Conservation (phyloP, 2,888 invertebrate species). For the Aphodius granarius region DNA sequence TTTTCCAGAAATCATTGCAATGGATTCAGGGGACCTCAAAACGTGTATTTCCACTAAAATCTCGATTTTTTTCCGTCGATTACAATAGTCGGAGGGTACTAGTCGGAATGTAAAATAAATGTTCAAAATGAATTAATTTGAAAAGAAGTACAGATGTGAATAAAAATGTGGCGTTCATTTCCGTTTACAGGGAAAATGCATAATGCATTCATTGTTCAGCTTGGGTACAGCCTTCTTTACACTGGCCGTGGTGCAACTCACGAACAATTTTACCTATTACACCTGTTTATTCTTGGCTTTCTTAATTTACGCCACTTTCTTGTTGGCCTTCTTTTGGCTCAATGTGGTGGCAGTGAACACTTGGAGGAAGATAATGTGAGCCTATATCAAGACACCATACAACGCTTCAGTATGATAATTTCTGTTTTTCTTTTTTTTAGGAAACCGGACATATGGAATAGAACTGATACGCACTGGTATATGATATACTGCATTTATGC, state of each 20-base stretch:
- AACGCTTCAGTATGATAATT: background rate
- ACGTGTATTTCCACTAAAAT: too few relatives aligned
- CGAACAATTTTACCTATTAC: slow-evolving; percentile 47
- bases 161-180: slow-evolving; percentile 21
- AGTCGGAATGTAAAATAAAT: too few relatives aligned
- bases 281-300: slow-evolving; percentile 58
- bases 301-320: slow-evolving; percentile 55
- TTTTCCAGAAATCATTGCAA: too few relatives aligned
- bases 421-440: slow-evolving; percentile 37
- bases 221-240: slow-evolving; percentile 62
- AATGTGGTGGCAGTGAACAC: slow-evolving; percentile 70
- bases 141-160: too few relatives aligned
- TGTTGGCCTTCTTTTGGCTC: slow-evolving; percentile 74
- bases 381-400: slow-evolving; percentile 31
- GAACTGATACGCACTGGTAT: slow-evolving; percentile 58
- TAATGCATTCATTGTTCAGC: slow-evolving; percentile 63
- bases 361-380: slow-evolving; percentile 68
- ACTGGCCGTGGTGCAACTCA: slow-evolving; percentile 61
- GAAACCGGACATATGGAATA: slow-evolving; percentile 48
- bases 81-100: too few relatives aligned
- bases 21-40: too few relatives aligned
- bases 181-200: slow-evolving; percentile 64
- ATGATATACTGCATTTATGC: slow-evolving; percentile 61
- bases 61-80: too few relatives aligned
- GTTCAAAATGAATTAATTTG: too few relatives aligned